Evolutionary conservation across 2,888 invertebrate genomes (phyloP).

Genomic region (Cancer borealis): DNA sequence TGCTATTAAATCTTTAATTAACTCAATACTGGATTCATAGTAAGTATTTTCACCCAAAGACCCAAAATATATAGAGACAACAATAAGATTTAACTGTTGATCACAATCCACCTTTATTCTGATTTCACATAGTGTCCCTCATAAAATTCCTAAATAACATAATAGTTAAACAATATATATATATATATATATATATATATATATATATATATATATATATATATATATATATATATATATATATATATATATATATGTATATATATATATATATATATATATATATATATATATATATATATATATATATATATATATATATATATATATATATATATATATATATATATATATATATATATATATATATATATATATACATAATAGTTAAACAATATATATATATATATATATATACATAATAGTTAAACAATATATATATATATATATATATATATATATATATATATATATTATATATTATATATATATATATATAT

Average conservation of each 20-base stretch:
- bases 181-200: background rate
- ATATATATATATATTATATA: too few relatives aligned
- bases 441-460: background rate
- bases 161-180: background rate
- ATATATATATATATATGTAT: too few relatives aligned
- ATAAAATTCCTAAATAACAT: background rate
- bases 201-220: too few relatives aligned
- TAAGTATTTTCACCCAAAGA: background rate
- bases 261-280: too few relatives aligned
- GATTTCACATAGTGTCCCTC: background rate
- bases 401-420: background rate
- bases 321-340: too few relatives aligned
- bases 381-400: background rate
- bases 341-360: too few relatives aligned
- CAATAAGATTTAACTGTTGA: background rate
- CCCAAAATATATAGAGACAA: background rate
- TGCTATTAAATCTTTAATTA: constrained; percentile 41
- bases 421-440: background rate
- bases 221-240: too few relatives aligned
- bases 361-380: background rate
- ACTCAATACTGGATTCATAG: constrained; percentile 10
- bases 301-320: too few relatives aligned
- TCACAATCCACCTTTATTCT: background rate
- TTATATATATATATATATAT: too few relatives aligned
- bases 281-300: too few relatives aligned